Base-by-base conservation (phyloP, 2,113 vertebrate species). In the Pseudorectes ferrugineus region DNA sequence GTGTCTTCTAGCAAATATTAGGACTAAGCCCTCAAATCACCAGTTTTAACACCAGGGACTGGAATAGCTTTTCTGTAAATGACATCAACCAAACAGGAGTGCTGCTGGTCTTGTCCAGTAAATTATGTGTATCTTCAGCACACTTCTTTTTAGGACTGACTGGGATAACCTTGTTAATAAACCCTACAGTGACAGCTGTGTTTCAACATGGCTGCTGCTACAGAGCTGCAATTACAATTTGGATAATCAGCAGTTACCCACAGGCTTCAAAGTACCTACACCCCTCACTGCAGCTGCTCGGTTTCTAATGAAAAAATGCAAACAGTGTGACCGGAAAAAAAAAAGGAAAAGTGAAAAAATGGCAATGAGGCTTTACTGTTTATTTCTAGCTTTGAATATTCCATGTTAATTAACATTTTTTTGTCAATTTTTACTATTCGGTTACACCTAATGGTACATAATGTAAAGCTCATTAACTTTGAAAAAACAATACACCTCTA, bases 311-410 rank as follows among this genome's bases (percentile, higher is more conserved):
- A 78, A 93, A 76, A 75, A 81, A 55, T 10, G 74, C 48, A 59
- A 57, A 70, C 28, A 62, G 71, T 67, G 92, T 71, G 62, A 81
- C 33, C 48, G 52, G 36, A 2, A 35, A 38, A 57, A 61, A 86
- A 65, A 92, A 78, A 42, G 23, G 9, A 68, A 79, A 91, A 78
- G 45, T 67, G 73, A 81, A 92, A 89, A 72, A 80, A 97, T 84
- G 63, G 65, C 59, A 84, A 62, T 45, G 57, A 87, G 59, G 54
- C 26, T 88, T 48, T 63, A 68, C 82, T 12, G 54, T 90, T 84
- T 33, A 63, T 63, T 88, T 85, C n/a, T 87, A 84, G 59, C 12
- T 49, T 59, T 40, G 52, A 89, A 57, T 49, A 75, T 42, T 84
- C 48, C 40, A 67, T 0, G 4, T 63, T 63, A 80, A 89, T 65